Evolutionary conservation across 1,140 invertebrate genomes (phyloP).

Genomic region (Lordiphosa collinella): DNA sequence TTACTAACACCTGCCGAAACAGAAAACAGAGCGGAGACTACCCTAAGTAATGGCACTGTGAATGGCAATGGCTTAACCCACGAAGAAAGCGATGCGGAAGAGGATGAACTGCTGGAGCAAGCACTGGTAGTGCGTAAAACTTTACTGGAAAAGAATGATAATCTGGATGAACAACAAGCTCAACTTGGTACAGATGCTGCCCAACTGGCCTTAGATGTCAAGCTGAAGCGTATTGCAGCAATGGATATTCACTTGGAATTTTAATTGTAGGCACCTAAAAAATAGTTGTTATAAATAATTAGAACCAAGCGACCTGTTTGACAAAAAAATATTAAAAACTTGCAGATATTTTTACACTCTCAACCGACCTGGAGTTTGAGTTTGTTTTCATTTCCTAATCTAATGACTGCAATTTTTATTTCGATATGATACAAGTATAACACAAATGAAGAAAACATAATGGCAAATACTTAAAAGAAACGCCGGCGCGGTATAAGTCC

Average conservation of each 20-base stretch:
- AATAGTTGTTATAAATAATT: constrained; percentile 25
- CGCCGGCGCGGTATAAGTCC: constrained; percentile 81
- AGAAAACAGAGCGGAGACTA: constrained; percentile 13
- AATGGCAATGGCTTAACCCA: constrained; percentile 56
- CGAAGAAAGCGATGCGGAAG: constrained; percentile 33
- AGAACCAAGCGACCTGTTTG: background rate
- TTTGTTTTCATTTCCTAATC: constrained; percentile 40
- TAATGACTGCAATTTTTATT: constrained; percentile 63
- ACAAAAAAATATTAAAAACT: background rate
- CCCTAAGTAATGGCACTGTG: constrained; percentile 33
- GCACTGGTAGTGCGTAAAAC: constrained; percentile 27
- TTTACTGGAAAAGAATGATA: constrained; percentile 36
- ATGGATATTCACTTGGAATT: constrained; percentile 31
- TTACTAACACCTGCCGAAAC: constrained; percentile 64
- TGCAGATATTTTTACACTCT: no score
- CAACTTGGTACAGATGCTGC: constrained; percentile 12
- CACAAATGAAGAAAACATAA: constrained; percentile 8
- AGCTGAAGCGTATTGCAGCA: constrained; percentile 29
- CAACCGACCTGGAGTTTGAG: no score
- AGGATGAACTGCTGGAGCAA: constrained; percentile 9
- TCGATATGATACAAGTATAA: constrained; percentile 20
- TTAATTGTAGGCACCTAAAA: constrained; percentile 32
- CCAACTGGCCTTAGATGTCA: constrained; percentile 28
- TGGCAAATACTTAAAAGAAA: constrained; percentile 39
- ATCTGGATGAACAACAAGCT: constrained; percentile 19